phyloP scores from a whole-genome alignment of 2,888 invertebrate genomes.

The Leptopilina syphax region DNA sequence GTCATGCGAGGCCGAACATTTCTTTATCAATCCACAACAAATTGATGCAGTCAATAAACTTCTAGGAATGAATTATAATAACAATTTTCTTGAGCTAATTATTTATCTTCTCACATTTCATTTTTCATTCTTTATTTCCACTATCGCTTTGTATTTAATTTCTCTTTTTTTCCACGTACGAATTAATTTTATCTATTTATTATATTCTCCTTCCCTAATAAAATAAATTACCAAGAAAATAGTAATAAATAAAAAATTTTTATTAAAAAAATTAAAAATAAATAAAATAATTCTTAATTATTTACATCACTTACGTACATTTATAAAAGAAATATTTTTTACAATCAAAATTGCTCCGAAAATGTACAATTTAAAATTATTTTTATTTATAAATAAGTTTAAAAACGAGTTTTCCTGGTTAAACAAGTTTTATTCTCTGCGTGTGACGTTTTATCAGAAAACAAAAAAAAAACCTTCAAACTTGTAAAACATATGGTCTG shows the following conservation, averaged over 20 bases:
- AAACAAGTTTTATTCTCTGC: neutral
- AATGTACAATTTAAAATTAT: neutral
- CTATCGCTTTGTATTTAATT: neutral
- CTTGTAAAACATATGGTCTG: slow-evolving; percentile 1
- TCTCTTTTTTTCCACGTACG: neutral
- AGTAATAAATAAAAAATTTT: too few species aligned
- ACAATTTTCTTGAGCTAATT: neutral
- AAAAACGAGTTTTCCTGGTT: neutral
- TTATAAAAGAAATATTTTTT: too few species aligned
- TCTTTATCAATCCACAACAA: slow-evolving; percentile 1
- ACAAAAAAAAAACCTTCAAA: neutral
- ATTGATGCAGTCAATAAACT: slow-evolving; percentile 17
- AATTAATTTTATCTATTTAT: neutral
- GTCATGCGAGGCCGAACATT: neutral
- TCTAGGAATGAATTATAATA: neutral
- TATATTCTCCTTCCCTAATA: too few species aligned
- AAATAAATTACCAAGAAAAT: too few species aligned
- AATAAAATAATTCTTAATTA: too few species aligned
- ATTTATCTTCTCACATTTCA: neutral
- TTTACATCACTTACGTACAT: too few species aligned
- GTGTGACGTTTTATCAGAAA: neutral
- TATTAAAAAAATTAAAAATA: too few species aligned
- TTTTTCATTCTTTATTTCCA: neutral
- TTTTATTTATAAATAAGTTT: neutral
- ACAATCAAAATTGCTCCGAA: neutral